Percentiles rank a stretch among this genome's conserved stretches.
These are phyloP conservation scores for Sebastes schlegelii DNA, from an alignment of 2,113 vertebrate species.

Conservation along the genomic window DNA sequence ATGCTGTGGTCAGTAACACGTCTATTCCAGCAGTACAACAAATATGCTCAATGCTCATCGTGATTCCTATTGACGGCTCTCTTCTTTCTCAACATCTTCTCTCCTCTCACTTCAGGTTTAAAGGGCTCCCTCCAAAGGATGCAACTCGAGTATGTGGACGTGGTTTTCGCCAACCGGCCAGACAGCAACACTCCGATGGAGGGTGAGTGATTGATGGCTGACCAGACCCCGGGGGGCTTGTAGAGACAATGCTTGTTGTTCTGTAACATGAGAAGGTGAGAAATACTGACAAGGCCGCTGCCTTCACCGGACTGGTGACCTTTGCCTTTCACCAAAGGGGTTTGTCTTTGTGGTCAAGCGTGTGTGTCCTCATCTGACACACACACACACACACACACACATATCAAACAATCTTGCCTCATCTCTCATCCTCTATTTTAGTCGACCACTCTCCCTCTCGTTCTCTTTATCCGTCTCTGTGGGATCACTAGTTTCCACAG, in stretches of 20 bases:
- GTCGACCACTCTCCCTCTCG: conserved; percentile 51
- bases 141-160: conserved; percentile 97
- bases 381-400: conserved; percentile 7
- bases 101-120: conserved; percentile 84
- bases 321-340: conserved; percentile 48
- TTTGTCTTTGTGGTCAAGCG: conserved; percentile 20
- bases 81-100: conserved; percentile 22
- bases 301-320: conserved; percentile 1
- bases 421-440: conserved; percentile 66
- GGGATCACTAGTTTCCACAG: conserved; percentile 63
- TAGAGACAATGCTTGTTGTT: conserved; percentile 49
- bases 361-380: conserved; percentile 11
- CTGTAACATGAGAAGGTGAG: conserved; percentile 69
- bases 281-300: conserved; percentile 41
- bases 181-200: conserved; percentile 99
- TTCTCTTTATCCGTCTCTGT: conserved; percentile 52
- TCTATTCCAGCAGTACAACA: conserved; percentile 13
- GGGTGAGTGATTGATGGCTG: conserved; percentile 85
- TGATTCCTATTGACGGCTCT: conserved; percentile 17
- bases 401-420: conserved; percentile 43
- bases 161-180: conserved; percentile 96
- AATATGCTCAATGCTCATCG: not conserved
- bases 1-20: not conserved
- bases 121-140: conserved; percentile 95
- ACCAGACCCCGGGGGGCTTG: not conserved